Base-by-base conservation (phyloP, 2,113 vertebrate species). In the Misgurnus anguillicaudatus region DNA sequence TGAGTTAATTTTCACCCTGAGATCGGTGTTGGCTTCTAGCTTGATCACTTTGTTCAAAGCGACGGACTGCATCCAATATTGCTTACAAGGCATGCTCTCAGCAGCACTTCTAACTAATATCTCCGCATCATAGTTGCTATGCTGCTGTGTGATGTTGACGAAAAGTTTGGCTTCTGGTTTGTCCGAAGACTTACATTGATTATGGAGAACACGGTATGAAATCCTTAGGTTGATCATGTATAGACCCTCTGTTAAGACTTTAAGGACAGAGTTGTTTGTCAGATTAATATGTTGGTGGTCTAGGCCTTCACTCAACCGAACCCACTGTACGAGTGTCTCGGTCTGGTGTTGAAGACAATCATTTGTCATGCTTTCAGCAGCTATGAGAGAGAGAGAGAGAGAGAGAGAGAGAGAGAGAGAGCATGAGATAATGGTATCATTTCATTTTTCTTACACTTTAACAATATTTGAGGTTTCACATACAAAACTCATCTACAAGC, bases 181-280 rank as follows among this genome's bases (percentile, higher is more conserved):
- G n/a, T n/a, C n/a, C n/a, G n/a, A n/a, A n/a, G n/a, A n/a, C n/a
- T n/a, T n/a, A n/a, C n/a, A n/a, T n/a, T n/a, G n/a, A n/a, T n/a
- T n/a, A n/a, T n/a, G n/a, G n/a, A 9, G 4, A 48, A 66, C 19
- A 42, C 60, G 74, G 24, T 70, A 77, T 36, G 38, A 58, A 9
- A 82, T 58, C 69, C 21, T 70, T 11, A 82, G 38, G 60, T 58
- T 71, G 16, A 82, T 17, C 16, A 71, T 19, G 41, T 82, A 82
- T 3, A 63, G 9, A 7, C 80, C 75, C 6, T 70, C 16, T 9
- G 3, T 39, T 45, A 16, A 8, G n/a, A 77, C 36, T 9, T 10
- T 0, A n/a, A n/a, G n/a, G n/a, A 19, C 10, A 45, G 72, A 47
- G 14, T 14, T 8, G 21, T 62, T 65, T 45, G 39, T n/a, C 67